Conservation (phyloP, 2,888 invertebrate genomes). For the Ophion obscuratus region DNA sequence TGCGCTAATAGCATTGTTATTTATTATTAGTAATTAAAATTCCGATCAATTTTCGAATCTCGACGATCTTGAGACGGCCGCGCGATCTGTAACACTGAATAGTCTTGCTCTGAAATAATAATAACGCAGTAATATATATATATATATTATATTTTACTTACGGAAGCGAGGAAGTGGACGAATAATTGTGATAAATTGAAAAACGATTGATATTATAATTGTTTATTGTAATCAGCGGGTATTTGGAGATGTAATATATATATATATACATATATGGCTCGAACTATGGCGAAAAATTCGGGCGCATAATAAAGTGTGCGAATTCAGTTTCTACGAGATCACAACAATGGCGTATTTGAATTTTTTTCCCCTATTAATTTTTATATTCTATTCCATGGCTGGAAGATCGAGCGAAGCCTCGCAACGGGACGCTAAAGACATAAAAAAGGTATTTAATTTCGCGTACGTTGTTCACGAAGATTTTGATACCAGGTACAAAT, state of each 20-base stretch:
- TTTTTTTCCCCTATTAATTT: neutral
- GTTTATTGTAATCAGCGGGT: slow-evolving; percentile 34
- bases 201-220: slow-evolving; percentile 49
- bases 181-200: slow-evolving; percentile 66
- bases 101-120: neutral
- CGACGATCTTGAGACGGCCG: neutral
- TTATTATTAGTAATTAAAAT: too few relatives aligned
- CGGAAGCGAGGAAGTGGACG: slow-evolving; percentile 52
- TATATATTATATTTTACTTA: slow-evolving; percentile 63
- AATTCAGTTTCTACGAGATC: slow-evolving; percentile 51
- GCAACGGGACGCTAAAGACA: too few relatives aligned
- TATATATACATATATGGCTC: neutral
- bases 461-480: neutral
- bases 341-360: neutral
- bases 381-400: neutral
- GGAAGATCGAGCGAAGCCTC: too few relatives aligned
- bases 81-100: neutral
- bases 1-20: too few relatives aligned
- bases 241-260: slow-evolving; percentile 1
- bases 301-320: slow-evolving; percentile 53
- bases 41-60: too few relatives aligned
- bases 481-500: too few relatives aligned
- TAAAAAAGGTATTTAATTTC: neutral
- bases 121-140: slow-evolving; percentile 17
- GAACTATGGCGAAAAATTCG: slow-evolving; percentile 1